phyloP scores from a whole-genome alignment of 1,140 invertebrate genomes.

The Meloidogyne chitwoodi region DNA sequence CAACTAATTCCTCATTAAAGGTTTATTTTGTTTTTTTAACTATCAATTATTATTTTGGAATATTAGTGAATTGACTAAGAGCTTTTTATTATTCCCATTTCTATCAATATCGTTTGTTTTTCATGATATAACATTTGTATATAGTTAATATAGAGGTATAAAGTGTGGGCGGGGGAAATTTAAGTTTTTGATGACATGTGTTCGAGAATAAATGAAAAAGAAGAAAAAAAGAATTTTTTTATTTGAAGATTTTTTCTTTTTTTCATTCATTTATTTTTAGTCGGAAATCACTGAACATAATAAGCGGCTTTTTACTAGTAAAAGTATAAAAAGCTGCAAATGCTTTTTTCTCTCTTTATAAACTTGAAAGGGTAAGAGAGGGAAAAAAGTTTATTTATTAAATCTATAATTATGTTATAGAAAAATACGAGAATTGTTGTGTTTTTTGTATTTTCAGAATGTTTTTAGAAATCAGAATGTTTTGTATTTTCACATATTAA shows the following conservation, averaged over 20 bases:
- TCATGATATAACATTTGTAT: too few relatives aligned
- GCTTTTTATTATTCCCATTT: too few relatives aligned
- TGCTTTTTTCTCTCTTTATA: background rate
- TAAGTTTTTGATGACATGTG: background rate
- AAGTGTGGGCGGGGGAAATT: background rate
- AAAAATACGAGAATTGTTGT: background rate
- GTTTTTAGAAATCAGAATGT: background rate
- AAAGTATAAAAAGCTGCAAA: background rate
- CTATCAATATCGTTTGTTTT: too few relatives aligned
- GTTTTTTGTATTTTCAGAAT: background rate
- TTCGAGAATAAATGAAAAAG: background rate
- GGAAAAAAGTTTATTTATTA: background rate
- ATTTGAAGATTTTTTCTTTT: background rate
- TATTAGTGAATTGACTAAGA: constrained; percentile 60
- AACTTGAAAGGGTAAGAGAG: background rate
- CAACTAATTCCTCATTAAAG: constrained; percentile 62
- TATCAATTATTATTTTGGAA: constrained; percentile 18
- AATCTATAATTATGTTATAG: background rate
- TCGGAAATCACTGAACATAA: background rate
- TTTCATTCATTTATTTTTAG: background rate
- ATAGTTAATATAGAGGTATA: background rate
- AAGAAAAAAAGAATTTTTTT: too few relatives aligned
- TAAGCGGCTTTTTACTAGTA: background rate
- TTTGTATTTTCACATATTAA: background rate
- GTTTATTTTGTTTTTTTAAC: background rate